These are phyloP conservation scores for Sebastes cheni DNA, from an alignment of 2,797 vertebrate species.

Conservation along the genomic window DNA sequence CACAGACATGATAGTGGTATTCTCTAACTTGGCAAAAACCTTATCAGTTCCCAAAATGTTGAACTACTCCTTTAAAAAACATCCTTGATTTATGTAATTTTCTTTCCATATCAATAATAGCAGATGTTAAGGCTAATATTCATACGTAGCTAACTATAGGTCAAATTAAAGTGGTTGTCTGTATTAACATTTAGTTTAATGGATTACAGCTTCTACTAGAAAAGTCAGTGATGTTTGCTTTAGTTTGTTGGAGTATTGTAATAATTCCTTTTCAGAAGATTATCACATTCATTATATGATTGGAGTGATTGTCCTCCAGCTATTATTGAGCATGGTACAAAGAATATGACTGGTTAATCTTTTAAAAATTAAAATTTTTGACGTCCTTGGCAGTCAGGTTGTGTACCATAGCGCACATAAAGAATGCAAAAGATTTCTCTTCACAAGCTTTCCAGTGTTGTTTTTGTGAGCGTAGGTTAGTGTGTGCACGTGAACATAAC, in stretches of 20 bases:
- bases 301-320: constrained; percentile 2
- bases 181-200: constrained; percentile 4
- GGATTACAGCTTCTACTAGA: not conserved
- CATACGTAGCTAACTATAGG: not conserved
- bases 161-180: not conserved
- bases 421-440: constrained; percentile 17
- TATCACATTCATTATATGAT: not conserved
- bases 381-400: not conserved
- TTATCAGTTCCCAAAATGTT: not conserved
- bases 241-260: not conserved
- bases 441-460: not conserved
- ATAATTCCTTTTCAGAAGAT: not conserved
- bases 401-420: not conserved
- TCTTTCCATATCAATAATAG: not conserved
- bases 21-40: not conserved
- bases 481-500: constrained; percentile 10
- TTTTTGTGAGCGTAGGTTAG: not conserved
- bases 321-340: constrained; percentile 7
- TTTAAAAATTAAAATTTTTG: not conserved
- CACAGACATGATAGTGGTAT: not conserved
- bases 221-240: not conserved
- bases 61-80: not conserved
- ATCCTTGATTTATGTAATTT: not conserved
- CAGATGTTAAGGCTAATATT: not conserved
- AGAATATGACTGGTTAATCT: not conserved